Base-by-base conservation (phyloP, 2,888 invertebrate genomes). In the Pollenia angustigena region DNA sequence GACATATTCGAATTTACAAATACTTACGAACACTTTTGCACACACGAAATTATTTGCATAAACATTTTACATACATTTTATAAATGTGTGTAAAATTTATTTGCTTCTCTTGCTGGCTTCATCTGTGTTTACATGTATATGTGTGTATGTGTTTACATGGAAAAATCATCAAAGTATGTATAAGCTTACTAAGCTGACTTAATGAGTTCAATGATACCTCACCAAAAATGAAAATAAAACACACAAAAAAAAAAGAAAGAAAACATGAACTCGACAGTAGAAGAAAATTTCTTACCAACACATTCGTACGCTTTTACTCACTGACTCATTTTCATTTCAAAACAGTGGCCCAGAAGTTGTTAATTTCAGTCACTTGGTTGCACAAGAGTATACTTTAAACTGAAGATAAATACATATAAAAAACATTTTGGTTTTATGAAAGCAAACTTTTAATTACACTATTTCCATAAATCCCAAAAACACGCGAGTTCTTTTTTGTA, bases 161-260 rank as follows among this genome's bases (percentile, higher is more conserved):
- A 32, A 32, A 23, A 32, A 32, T 32, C 32, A 32, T 32, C 32
- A 32, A 32, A 32, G 32, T 78, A 69, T 66, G 82, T 81, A 85
- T 85, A 85, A 87, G 78, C 84, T 81, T 78, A 74, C 87, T 87
- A 84, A 87, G 84, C 84, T 76, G 81, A 84, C 87, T 87, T 87
- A 87, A 87, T 87, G 84, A 84, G 87, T 87, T 87, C 84, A 84
- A 87, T 87, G 84, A 84, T 84, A 84, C 78, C 81, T 66, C 50
- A 82, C 40, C 60, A 54, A 76, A 58, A 75, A 75, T 56, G 16
- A 32, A 64, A 75, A 75, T 58, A 23, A 46, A 44, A 78, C 66
- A 66, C 8, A 32, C 16, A 12, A 62, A 81, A 23, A 42, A 54
- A 75, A 75, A 62, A 69, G 11, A 66, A 54, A 66, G 58, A 80